A percentile compares a stretch with the other conserved stretches of the same genome.
phyloP scores from a whole-genome alignment of 2,888 invertebrate species.

The Drosophila cognata region DNA sequence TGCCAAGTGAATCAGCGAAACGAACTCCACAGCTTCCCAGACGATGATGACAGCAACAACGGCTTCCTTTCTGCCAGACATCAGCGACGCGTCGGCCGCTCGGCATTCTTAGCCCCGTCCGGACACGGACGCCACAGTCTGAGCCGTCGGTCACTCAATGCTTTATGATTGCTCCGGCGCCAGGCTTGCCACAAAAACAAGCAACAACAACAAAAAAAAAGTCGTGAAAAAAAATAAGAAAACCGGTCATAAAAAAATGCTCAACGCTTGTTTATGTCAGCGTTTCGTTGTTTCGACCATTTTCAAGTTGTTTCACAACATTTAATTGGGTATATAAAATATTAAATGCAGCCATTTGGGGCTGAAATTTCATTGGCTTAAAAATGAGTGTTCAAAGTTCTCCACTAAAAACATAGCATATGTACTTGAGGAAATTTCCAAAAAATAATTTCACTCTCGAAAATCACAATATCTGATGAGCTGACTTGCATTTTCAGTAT shows the following conservation, averaged over 20 bases:
- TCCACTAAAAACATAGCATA: background rate
- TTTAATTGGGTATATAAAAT: conserved; percentile 40
- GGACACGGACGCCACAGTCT: conserved; percentile 10
- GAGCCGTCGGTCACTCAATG: conserved; percentile 54
- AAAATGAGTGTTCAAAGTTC: background rate
- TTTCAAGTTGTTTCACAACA: conserved; percentile 29
- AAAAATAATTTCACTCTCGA: background rate
- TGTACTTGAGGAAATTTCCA: background rate
- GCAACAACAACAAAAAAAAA: conserved; percentile 11
- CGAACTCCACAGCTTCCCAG: conserved; percentile 16
- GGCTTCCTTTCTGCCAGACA: conserved; percentile 33
- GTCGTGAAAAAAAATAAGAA: conserved; percentile 8
- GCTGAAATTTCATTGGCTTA: background rate
- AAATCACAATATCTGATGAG: background rate
- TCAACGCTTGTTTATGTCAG: conserved; percentile 71
- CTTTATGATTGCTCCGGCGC: conserved; percentile 71
- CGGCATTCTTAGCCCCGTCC: conserved; percentile 52
- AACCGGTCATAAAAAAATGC: conserved; percentile 70
- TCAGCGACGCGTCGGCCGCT: conserved; percentile 36
- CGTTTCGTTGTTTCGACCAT: conserved; percentile 20
- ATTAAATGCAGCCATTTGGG: conserved; percentile 17
- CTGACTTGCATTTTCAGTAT: background rate
- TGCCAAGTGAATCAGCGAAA: conserved; percentile 30
- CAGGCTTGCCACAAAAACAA: conserved; percentile 39
- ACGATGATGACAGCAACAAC: conserved; percentile 36